A percentile compares a stretch with the other conserved stretches of the same genome.
These are phyloP conservation scores for Ashinkailepas kermadecensis DNA, from an alignment of 2,888 invertebrate species.

Conservation along the genomic window DNA sequence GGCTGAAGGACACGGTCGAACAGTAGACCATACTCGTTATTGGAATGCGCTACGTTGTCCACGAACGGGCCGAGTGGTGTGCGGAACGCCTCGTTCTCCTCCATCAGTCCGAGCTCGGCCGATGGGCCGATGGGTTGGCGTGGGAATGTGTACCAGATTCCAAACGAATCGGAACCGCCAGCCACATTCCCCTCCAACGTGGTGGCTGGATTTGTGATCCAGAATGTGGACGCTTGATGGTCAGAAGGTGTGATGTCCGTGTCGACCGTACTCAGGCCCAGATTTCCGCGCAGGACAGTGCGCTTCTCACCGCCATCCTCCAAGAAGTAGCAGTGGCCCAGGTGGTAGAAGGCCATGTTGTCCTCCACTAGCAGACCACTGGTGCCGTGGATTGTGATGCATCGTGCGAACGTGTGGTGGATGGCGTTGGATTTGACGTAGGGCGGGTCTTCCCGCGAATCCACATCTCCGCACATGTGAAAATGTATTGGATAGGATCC, in stretches of 20 bases:
- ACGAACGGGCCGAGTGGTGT: neutral
- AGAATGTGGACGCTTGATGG: neutral
- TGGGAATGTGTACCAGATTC: constrained; percentile 11
- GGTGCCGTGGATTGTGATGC: constrained; percentile 18
- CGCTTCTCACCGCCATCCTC: neutral
- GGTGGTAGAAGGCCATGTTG: constrained; percentile 10
- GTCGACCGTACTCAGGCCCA: neutral
- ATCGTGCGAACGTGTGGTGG: constrained; percentile 11
- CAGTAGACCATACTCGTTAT: constrained; percentile 3
- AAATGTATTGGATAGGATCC: constrained; percentile 11
- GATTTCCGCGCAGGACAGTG: neutral
- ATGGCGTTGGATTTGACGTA: neutral
- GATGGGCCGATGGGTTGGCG: neutral
- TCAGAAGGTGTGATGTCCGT: neutral
- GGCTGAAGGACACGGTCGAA: neutral
- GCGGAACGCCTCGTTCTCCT: neutral
- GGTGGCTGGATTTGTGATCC: constrained; percentile 11
- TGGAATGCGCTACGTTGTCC: constrained; percentile 10
- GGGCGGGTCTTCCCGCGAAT: neutral
- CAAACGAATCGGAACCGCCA: constrained; percentile 8
- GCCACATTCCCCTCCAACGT: constrained; percentile 3
- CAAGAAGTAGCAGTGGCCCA: neutral
- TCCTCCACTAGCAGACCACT: neutral
- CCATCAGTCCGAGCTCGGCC: neutral
- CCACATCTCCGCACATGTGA: constrained; percentile 20